Percentiles rank a stretch among this genome's conserved stretches.
phyloP scores from a whole-genome alignment of 1,140 invertebrate genomes.

The Delia radicum region DNA sequence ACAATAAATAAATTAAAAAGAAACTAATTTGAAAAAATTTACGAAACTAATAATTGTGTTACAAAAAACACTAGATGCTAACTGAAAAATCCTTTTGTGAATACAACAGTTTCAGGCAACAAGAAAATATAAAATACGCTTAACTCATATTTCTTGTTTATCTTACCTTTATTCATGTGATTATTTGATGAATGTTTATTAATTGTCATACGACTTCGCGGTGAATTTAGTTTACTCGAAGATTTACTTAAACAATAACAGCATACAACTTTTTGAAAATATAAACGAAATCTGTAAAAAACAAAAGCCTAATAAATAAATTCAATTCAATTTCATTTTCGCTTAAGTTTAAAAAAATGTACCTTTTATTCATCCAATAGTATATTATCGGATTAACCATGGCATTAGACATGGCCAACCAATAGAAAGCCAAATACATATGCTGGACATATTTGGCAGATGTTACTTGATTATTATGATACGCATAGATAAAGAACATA shows the following conservation, averaged over 20 bases:
- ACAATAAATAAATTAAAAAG: too few species aligned
- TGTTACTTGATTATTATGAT: constrained; percentile 71
- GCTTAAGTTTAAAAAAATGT: neutral
- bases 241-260: constrained; percentile 50
- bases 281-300: constrained; percentile 58
- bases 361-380: constrained; percentile 88
- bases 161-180: too few species aligned
- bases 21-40: too few species aligned
- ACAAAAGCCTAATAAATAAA: neutral
- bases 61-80: too few species aligned
- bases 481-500: constrained; percentile 80
- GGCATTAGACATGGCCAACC: constrained; percentile 89
- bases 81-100: too few species aligned
- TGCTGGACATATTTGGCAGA: constrained; percentile 76
- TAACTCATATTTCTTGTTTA: neutral
- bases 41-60: too few species aligned
- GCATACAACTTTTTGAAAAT: constrained; percentile 60
- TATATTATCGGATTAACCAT: constrained; percentile 92
- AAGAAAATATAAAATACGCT: constrained; percentile 10
- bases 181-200: constrained; percentile 46
- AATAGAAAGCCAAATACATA: constrained; percentile 82
- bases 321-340: neutral
- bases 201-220: constrained; percentile 32
- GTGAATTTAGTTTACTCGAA: constrained; percentile 40
- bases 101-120: too few species aligned